These are phyloP conservation scores for Edolisoma coerulescens DNA, from an alignment of 2,113 vertebrate species.

Conservation along the genomic window DNA sequence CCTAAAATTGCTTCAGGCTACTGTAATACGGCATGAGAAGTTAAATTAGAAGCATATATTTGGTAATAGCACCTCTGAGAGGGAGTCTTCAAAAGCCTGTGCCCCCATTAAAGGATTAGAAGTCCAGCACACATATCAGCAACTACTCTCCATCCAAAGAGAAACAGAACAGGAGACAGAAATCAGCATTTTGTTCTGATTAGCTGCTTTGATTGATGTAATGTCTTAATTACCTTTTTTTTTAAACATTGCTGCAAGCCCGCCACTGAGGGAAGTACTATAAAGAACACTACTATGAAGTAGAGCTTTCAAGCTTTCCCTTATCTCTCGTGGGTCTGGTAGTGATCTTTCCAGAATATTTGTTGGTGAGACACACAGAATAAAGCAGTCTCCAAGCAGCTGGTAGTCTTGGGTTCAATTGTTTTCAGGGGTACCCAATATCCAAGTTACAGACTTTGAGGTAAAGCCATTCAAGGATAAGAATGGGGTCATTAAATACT, in stretches of 20 bases:
- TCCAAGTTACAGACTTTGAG: background rate
- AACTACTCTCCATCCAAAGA: background rate
- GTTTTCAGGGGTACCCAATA: conserved; percentile 70
- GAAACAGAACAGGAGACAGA: background rate
- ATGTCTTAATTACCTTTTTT: background rate
- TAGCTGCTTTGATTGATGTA: background rate
- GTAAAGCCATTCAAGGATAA: background rate
- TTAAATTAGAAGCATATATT: conserved; percentile 82
- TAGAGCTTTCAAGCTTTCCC: background rate
- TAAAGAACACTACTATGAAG: background rate
- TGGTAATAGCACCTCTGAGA: conserved; percentile 69
- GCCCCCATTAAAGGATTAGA: conserved; percentile 28
- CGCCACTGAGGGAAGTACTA: background rate
- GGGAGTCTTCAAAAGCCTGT: conserved; percentile 33
- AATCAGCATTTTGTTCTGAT: conserved; percentile 40
- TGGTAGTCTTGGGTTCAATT: conserved; percentile 43
- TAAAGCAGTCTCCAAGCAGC: conserved; percentile 71
- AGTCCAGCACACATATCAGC: background rate
- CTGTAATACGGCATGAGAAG: conserved; percentile 68
- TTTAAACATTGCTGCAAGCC: background rate
- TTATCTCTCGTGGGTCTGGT: background rate
- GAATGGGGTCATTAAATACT: background rate
- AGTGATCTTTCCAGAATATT: conserved; percentile 45
- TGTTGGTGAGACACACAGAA: conserved; percentile 65
- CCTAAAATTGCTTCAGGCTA: conserved; percentile 57